phyloP scores from a whole-genome alignment of 2,113 vertebrate genomes.

The Cygnus atratus region DNA sequence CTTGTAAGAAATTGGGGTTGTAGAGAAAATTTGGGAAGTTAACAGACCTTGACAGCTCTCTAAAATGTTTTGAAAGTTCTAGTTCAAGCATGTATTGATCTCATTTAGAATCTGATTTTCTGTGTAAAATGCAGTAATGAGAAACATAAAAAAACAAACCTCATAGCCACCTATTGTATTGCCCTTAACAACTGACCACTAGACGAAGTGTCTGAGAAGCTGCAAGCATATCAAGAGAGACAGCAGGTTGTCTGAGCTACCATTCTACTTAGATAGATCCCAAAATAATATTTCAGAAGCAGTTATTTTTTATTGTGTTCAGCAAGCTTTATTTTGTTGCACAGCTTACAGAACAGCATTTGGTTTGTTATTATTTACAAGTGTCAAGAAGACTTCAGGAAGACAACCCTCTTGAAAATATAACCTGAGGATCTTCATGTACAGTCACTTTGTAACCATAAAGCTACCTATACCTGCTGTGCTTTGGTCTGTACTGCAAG shows the following conservation, averaged over 20 bases:
- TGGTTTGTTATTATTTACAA: not conserved
- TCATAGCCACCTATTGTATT: not conserved
- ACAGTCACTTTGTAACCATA: not conserved
- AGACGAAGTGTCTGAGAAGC: slow-evolving; percentile 83
- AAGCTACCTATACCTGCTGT: not conserved
- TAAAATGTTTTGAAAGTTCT: not conserved
- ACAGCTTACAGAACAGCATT: not conserved
- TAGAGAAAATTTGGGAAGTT: not conserved
- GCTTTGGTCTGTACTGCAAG: not conserved
- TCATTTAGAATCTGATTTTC: not conserved
- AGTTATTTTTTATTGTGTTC: not conserved
- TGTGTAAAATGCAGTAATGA: not conserved
- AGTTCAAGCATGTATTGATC: not conserved
- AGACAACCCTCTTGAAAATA: not conserved
- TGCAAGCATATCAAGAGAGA: slow-evolving; percentile 77
- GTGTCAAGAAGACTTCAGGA: not conserved
- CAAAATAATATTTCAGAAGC: not conserved
- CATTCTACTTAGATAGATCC: not conserved
- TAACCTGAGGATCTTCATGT: not conserved
- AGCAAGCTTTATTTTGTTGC: not conserved
- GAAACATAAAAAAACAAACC: not conserved
- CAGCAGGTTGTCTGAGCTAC: slow-evolving; percentile 72
- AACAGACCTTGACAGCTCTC: not conserved
- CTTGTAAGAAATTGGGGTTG: not conserved
- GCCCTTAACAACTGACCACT: slow-evolving; percentile 87